A percentile compares a stretch with the other conserved stretches of the same genome.
Evolutionary conservation across 2,888 invertebrate genomes (phyloP).

Genomic region (Steinernema scapterisci): DNA sequence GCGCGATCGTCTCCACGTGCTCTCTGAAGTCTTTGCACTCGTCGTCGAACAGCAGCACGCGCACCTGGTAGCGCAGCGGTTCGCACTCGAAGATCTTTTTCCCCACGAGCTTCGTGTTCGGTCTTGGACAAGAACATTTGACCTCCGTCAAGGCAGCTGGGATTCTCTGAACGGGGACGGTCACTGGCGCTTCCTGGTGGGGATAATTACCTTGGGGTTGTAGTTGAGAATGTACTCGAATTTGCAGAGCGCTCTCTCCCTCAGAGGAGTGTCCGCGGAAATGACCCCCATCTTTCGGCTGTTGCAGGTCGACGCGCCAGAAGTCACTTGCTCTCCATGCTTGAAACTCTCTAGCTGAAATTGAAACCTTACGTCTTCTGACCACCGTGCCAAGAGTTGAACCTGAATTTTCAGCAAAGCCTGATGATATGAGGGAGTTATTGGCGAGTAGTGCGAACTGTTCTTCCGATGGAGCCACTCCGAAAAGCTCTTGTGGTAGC

Average conservation of each 20-base stretch:
- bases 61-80: slow-evolving; percentile 63
- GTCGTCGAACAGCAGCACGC: slow-evolving; percentile 65
- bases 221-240: slow-evolving; percentile 67
- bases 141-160: slow-evolving; percentile 66
- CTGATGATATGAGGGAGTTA: slow-evolving; percentile 64
- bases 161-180: slow-evolving; percentile 54
- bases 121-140: slow-evolving; percentile 63
- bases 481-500: slow-evolving; percentile 59
- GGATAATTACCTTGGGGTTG: slow-evolving; percentile 59
- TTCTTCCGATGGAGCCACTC: slow-evolving; percentile 65
- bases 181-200: background rate
- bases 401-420: slow-evolving; percentile 63
- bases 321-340: slow-evolving; percentile 64
- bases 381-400: background rate
- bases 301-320: slow-evolving; percentile 61
- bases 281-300: slow-evolving; percentile 58
- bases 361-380: background rate
- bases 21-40: slow-evolving; percentile 59
- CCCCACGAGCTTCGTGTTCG: slow-evolving; percentile 61
- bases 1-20: slow-evolving; percentile 61
- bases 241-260: slow-evolving; percentile 65
- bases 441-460: slow-evolving; percentile 65
- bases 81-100: slow-evolving; percentile 66
- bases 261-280: slow-evolving; percentile 61
- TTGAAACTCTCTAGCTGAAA: slow-evolving; percentile 54